A percentile compares a stretch with the other conserved stretches of the same genome.
phyloP scores from a whole-genome alignment of 2,797 vertebrate species.

The Sphenopsis melanotis region DNA sequence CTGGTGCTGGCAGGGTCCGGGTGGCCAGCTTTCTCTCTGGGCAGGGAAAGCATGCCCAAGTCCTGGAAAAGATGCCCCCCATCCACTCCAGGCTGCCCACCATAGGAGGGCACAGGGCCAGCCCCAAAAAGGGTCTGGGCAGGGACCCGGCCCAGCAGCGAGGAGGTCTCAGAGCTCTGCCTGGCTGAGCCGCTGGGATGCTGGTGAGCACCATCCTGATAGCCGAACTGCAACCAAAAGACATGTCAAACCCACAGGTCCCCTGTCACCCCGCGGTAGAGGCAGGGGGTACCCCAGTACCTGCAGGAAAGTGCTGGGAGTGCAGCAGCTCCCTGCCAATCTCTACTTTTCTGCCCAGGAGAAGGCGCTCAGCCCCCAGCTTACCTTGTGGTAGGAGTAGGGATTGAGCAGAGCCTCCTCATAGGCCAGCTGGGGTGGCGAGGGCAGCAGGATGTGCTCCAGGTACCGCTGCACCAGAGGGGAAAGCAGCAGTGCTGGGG shows the following conservation, averaged over 20 bases:
- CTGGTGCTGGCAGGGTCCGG: conserved; percentile 64
- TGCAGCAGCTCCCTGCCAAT: not conserved
- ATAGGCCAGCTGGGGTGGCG: conserved; percentile 72
- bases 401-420: conserved; percentile 84
- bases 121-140: conserved; percentile 61
- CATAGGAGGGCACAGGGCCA: conserved; percentile 62
- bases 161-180: conserved; percentile 34
- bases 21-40: conserved; percentile 68
- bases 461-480: conserved; percentile 80
- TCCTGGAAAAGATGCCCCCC: conserved; percentile 85
- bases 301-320: not conserved
- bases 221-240: conserved; percentile 79
- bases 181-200: not conserved
- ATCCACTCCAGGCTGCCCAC: conserved; percentile 60
- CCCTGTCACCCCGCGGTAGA: not conserved
- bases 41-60: conserved; percentile 81
- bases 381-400: conserved; percentile 87
- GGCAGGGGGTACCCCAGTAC: not conserved
- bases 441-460: conserved; percentile 85
- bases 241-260: not conserved
- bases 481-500: conserved; percentile 2
- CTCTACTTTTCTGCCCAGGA: not conserved
- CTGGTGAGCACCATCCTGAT: conserved; percentile 77
- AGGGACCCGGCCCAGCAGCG: conserved; percentile 50
- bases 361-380: fast-evolving